Base-by-base conservation (phyloP, 2,888 invertebrate genomes). In the Anarsia innoxiella region DNA sequence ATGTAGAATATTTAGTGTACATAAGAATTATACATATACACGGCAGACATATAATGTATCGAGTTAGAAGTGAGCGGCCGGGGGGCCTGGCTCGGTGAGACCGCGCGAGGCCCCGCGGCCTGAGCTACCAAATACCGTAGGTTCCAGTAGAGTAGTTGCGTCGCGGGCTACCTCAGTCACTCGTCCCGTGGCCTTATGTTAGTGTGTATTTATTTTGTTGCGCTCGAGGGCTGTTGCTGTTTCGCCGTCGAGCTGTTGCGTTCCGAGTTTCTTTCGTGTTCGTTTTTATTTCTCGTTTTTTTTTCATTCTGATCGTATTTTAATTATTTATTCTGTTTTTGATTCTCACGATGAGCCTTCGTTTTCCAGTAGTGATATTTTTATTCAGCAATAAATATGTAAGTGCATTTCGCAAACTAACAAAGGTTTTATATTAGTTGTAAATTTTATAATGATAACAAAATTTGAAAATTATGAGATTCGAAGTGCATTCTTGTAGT, bases 311-410 rank as follows among this genome's bases (percentile, higher is more conserved):
- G 59, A 56, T 58, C 59, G 70, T 74, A 74, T 78, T 74, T 68
- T 72, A 68, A 76, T 76, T 78, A 80, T 79, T 83, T 82, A 82
- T 80, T 79, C 65, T 68, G 67, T 75, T 74, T 42, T 40, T 72
- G 75, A 77, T 72, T 76, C 70, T 77, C 76, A 70, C 64, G 62
- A 63, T 61, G 74, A 75, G 74, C 78, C 70, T 72, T 77, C 72
- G 77, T 80, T 80, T 82, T 82, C 78, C 79, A 79, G 67, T 80
- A 82, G 86, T 86, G 85, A 86, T 86, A 85, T 85, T 84, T 71
- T 77, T 73, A 78, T 74, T 70, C 75, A 84, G 84, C 84, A 84
- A 86, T 85, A 84, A 82, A 66, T 59, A 62, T 65, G 57, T 70
- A 74, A 76, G 77, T 79, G 83, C 83, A 83, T 84, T 84, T 83